phyloP scores from a whole-genome alignment of 30 jellyfish, hydroid and myxozoan species.

The Turritopsis dohrnii region DNA sequence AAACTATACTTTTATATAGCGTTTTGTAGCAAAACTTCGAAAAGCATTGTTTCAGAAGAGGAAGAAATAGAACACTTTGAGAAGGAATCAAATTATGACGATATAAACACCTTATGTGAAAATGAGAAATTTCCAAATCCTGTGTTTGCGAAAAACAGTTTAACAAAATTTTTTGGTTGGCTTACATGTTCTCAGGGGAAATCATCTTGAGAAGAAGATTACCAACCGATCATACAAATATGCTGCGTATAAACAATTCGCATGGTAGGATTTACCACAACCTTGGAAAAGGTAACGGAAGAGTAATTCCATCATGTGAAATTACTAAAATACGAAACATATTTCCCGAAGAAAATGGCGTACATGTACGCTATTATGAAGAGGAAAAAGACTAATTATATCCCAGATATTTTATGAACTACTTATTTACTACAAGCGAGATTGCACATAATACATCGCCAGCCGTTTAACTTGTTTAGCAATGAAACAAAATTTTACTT shows the following conservation, averaged over 20 bases:
- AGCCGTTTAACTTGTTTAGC: too few relatives aligned
- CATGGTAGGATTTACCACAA: neutral
- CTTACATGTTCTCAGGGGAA: neutral
- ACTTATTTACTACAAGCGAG: too few relatives aligned
- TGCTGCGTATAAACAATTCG: neutral
- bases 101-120: too few relatives aligned
- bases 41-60: too few relatives aligned
- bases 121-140: too few relatives aligned
- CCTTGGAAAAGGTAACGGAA: neutral
- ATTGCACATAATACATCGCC: too few relatives aligned
- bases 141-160: neutral
- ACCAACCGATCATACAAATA: neutral
- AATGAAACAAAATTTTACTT: too few relatives aligned
- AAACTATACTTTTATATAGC: too few relatives aligned
- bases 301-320: neutral
- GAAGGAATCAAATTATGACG: too few relatives aligned
- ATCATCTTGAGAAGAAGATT: neutral
- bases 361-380: neutral
- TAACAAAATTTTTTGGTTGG: neutral
- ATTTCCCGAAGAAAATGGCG: neutral
- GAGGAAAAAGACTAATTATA: neutral
- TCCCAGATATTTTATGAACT: too few relatives aligned
- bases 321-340: neutral
- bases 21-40: too few relatives aligned
- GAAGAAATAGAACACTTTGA: too few relatives aligned